Evolutionary conservation across 2,888 invertebrate species (phyloP).

Genomic region (Brenthis daphne): DNA sequence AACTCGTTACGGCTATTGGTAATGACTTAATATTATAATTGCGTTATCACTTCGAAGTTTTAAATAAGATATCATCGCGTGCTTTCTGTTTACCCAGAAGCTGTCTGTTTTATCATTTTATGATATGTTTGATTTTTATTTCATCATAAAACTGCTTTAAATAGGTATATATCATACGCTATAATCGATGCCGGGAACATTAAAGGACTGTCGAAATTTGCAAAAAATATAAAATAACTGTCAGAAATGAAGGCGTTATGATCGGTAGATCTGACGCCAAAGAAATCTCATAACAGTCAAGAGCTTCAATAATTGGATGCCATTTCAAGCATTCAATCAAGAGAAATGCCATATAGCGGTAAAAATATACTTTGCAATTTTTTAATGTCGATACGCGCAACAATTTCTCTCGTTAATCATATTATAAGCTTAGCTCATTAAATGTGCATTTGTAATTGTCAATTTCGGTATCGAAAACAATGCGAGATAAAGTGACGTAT

Average conservation of each 20-base stretch:
- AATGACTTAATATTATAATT: constrained; percentile 46
- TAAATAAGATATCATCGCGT: constrained; percentile 33
- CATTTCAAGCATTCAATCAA: constrained; percentile 43
- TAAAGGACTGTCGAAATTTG: neutral
- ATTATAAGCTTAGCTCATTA: constrained; percentile 74
- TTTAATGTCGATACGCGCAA: constrained; percentile 25
- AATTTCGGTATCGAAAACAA: constrained; percentile 50
- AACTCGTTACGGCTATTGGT: constrained; percentile 41
- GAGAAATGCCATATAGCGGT: constrained; percentile 34
- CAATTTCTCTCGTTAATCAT: constrained; percentile 63
- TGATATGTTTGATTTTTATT: neutral
- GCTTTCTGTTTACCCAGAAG: neutral
- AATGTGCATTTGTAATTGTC: constrained; percentile 75
- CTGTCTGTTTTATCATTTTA: neutral
- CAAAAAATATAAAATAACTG: constrained; percentile 12
- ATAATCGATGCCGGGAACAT: neutral
- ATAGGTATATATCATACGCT: neutral
- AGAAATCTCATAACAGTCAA: constrained; percentile 34
- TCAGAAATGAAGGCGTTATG: constrained; percentile 17
- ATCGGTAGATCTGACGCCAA: constrained; percentile 21
- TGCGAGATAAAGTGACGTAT: constrained; percentile 21
- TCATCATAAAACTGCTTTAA: neutral
- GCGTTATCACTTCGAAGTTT: constrained; percentile 34
- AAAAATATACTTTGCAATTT: constrained; percentile 35
- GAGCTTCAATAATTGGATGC: constrained; percentile 41